These are phyloP conservation scores for Shargacucullia verbasci DNA, from an alignment of 2,888 invertebrate species.

Conservation along the genomic window DNA sequence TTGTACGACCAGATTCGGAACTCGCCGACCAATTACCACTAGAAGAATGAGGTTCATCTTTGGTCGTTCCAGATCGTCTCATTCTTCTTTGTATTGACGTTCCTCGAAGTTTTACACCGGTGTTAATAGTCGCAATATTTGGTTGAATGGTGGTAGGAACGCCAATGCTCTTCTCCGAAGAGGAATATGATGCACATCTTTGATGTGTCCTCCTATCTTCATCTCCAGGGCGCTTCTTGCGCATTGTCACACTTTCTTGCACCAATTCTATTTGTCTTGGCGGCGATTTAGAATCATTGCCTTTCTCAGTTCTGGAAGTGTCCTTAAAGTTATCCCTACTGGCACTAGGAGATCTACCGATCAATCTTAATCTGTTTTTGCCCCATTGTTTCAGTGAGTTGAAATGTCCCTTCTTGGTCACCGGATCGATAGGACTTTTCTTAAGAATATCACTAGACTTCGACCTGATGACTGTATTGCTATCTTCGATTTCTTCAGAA, in stretches of 20 bases:
- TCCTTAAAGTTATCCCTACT: conserved; percentile 87
- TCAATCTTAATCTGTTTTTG: conserved; percentile 92
- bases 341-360: conserved; percentile 90
- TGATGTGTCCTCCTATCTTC: conserved; percentile 92
- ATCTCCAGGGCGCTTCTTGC: conserved; percentile 89
- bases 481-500: conserved; percentile 87
- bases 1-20: conserved; percentile 95
- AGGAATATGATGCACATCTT: conserved; percentile 94
- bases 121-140: conserved; percentile 87
- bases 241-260: conserved; percentile 91
- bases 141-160: conserved; percentile 86
- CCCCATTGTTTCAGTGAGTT: conserved; percentile 96
- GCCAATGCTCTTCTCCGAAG: conserved; percentile 92
- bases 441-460: conserved; percentile 94
- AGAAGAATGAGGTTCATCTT: conserved; percentile 96
- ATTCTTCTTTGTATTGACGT: conserved; percentile 92
- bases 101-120: conserved; percentile 93
- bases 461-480: conserved; percentile 90
- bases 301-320: conserved; percentile 77
- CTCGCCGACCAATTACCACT: conserved; percentile 99
- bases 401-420: conserved; percentile 91
- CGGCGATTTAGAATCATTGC: conserved; percentile 79
- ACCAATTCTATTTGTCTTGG: conserved; percentile 88
- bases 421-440: conserved; percentile 90
- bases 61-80: conserved; percentile 90